Evolutionary conservation across 1,140 invertebrate genomes (phyloP).

Genomic region (Thereuonema tuberculata): DNA sequence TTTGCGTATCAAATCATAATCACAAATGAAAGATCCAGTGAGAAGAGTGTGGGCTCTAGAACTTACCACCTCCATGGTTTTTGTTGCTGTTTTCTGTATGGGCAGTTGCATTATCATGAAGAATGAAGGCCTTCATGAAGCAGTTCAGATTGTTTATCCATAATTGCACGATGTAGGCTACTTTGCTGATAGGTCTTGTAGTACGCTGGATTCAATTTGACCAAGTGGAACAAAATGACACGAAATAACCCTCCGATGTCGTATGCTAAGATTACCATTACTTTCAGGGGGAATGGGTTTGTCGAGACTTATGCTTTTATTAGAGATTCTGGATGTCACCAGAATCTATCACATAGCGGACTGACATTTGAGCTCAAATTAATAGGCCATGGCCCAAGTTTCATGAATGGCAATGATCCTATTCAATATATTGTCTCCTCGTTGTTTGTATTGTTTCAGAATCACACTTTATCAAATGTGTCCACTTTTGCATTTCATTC

Average conservation of each 20-base stretch:
- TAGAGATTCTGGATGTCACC: background rate
- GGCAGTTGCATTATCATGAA: background rate
- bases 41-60: background rate
- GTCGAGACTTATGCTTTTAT: background rate
- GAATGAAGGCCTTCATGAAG: background rate
- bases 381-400: background rate
- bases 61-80: background rate
- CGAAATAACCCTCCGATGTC: background rate
- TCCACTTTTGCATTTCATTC: background rate
- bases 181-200: background rate
- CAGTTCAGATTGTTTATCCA: background rate
- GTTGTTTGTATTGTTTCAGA: background rate
- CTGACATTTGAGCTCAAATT: background rate
- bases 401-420: background rate
- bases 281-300: background rate
- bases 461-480: background rate
- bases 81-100: background rate
- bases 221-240: background rate
- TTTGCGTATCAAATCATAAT: background rate
- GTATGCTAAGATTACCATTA: background rate
- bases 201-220: background rate
- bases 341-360: background rate
- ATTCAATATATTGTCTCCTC: background rate
- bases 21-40: background rate
- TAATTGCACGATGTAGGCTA: background rate